phyloP scores from a whole-genome alignment of 2,888 invertebrate species.

The Eupithecia tripunctaria region DNA sequence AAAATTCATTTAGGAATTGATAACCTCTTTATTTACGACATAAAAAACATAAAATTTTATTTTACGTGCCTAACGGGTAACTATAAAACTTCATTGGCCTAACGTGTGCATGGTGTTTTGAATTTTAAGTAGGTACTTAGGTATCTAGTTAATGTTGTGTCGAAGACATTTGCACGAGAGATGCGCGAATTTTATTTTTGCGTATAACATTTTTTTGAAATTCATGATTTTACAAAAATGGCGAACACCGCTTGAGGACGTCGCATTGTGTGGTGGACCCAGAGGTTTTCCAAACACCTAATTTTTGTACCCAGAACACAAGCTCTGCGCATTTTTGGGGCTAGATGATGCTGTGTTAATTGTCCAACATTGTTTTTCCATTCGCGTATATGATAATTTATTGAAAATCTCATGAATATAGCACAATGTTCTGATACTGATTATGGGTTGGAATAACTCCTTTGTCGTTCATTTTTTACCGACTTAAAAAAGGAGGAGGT shows the following conservation, averaged over 20 bases:
- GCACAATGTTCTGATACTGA: no score
- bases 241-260: no score
- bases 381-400: no score
- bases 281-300: no score
- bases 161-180: background rate
- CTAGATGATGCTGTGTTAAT: no score
- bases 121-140: background rate
- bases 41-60: background rate
- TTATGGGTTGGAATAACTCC: background rate
- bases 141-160: background rate
- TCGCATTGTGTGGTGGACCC: no score
- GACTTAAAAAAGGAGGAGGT: no score
- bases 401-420: no score
- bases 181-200: no score
- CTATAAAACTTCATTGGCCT: background rate
- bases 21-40: background rate
- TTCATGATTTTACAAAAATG: no score
- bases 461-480: background rate
- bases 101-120: background rate
- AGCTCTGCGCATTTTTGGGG: background rate
- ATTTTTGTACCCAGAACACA: background rate
- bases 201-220: no score
- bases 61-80: background rate
- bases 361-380: no score
- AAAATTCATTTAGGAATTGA: background rate